A percentile compares a stretch with the other conserved stretches of the same genome.
phyloP scores from a whole-genome alignment of 2,888 invertebrate genomes.

The Trichogramma evanescens region DNA sequence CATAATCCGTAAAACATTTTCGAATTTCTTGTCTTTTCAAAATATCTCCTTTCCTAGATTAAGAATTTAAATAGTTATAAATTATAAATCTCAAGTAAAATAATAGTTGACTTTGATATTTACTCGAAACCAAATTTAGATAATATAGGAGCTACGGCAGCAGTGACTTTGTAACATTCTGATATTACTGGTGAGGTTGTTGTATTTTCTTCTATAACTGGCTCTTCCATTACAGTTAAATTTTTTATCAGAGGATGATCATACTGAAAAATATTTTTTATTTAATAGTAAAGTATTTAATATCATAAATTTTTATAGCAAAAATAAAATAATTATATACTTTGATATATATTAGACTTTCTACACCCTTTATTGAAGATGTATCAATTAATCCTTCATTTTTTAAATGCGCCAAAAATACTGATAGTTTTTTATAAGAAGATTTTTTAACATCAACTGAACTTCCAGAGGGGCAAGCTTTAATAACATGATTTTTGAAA shows the following conservation, averaged over 20 bases:
- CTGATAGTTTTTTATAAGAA: constrained; percentile 79
- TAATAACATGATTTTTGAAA: constrained; percentile 64
- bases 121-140: constrained; percentile 54
- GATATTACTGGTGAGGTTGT: constrained; percentile 52
- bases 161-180: constrained; percentile 65
- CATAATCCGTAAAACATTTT: constrained; percentile 64
- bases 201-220: constrained; percentile 29
- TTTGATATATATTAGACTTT: constrained; percentile 64
- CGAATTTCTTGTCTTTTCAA: constrained; percentile 60
- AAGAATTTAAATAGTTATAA: constrained; percentile 6
- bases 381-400: constrained; percentile 39
- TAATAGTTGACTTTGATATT: constrained; percentile 24
- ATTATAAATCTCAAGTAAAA: background rate
- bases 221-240: constrained; percentile 46
- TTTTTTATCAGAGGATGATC: constrained; percentile 53
- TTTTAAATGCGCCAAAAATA: constrained; percentile 72
- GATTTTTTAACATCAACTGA: constrained; percentile 82
- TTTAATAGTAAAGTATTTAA: background rate
- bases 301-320: background rate
- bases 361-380: constrained; percentile 66
- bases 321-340: constrained; percentile 24
- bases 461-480: constrained; percentile 62
- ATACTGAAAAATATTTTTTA: constrained; percentile 26
- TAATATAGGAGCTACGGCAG: constrained; percentile 59
- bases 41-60: constrained; percentile 55